Base-by-base conservation (phyloP, 2,888 invertebrate species). In the Eubasilissa splendida region DNA sequence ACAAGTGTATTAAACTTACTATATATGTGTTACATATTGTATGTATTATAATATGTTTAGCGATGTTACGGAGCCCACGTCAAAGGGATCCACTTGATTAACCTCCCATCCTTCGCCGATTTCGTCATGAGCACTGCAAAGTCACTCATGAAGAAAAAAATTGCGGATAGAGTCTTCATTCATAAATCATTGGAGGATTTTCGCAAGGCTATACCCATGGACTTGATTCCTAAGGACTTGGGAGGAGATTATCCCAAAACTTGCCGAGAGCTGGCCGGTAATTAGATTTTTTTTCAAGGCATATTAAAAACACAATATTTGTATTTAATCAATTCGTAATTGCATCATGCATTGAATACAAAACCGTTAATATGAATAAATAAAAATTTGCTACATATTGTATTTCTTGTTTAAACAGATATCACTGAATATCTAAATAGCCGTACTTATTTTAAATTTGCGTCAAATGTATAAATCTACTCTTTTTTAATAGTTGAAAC, bases 1-100 rank as follows among this genome's bases (percentile, higher is more conserved):
- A 22, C 22, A 22, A 22, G 22, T 22, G 22, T 22, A 22, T 22
- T 22, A 22, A 22, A 22, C 22, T 22, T 22, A 22, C 22, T 22
- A 22, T 22, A 22, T 22, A 22, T 22, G 22, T 22, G 22, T 22
- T 22, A 22, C 22, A 22, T 22, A 22, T 22, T 1, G 22, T 22
- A 0, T 22, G 22, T 22, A 22, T 22, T 22, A 22, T 22, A 22
- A 42, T 76, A 12, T 77, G 60, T 89, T 56, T 85, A 92, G 92
- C 90, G 90, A 85, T 90, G 91, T 0, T 86, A 88, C 11, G 88
- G 90, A 0, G 85, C 88, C 4, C 87, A 88, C 76, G 85, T 91
- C 0, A 86, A 87, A 50, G 87, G 87, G 0, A 87, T 91, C 10
- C 91, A 92, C 82, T 84, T 90, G 0, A 76, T 92, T 0, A 90